A percentile compares a stretch with the other conserved stretches of the same genome.
These are phyloP conservation scores for Xestia c-nigrum DNA, from an alignment of 2,888 invertebrate genomes.

Conservation along the genomic window DNA sequence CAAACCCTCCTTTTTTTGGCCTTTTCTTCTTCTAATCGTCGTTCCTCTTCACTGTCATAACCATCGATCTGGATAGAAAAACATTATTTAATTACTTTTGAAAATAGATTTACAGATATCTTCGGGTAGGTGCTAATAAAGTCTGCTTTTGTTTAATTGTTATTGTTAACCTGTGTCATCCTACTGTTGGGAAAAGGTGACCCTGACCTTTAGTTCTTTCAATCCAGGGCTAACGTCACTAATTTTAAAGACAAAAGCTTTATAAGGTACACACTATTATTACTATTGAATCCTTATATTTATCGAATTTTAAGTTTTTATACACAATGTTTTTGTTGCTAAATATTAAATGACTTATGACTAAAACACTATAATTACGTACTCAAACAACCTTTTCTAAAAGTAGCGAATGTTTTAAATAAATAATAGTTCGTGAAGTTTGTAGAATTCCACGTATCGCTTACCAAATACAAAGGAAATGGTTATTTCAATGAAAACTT, in stretches of 20 bases:
- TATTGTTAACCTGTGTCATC: not conserved
- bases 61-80: constrained; percentile 50
- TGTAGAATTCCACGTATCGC: not conserved
- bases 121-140: not conserved
- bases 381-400: not conserved
- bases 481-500: constrained; percentile 25
- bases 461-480: constrained; percentile 8
- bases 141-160: not conserved
- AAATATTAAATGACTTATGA: no score
- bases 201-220: not conserved
- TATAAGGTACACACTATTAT: not conserved
- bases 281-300: no score
- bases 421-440: not conserved
- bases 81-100: not conserved
- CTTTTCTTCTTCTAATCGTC: constrained; percentile 74
- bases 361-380: not conserved
- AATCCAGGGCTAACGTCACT: not conserved
- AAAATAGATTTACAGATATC: not conserved
- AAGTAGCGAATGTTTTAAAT: not conserved
- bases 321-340: no score
- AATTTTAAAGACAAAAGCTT: not conserved
- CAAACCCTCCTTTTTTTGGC: constrained; percentile 77
- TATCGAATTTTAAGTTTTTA: no score
- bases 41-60: constrained; percentile 76
- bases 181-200: not conserved